A percentile compares a stretch with the other conserved stretches of the same genome.
Conservation (phyloP, 2,797 vertebrate genomes). For the Parauchenoglanis punctatus region DNA sequence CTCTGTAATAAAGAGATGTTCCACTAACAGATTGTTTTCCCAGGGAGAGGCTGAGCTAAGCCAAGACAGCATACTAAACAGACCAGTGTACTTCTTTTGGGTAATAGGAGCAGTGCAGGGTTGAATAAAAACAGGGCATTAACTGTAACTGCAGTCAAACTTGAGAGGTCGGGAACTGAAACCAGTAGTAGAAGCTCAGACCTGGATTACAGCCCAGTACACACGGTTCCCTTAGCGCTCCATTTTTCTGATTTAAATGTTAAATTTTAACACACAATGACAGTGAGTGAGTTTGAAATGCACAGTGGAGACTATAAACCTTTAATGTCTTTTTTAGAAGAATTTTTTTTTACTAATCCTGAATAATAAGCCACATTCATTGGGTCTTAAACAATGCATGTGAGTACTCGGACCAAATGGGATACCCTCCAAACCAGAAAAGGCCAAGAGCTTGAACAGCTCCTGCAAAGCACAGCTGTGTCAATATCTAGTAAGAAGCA, state of each 20-base stretch:
- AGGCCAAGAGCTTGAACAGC: neutral
- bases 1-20: slow-evolving; percentile 58
- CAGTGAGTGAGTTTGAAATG: neutral
- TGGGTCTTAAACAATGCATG: neutral
- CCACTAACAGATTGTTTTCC: slow-evolving; percentile 56
- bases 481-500: slow-evolving; percentile 22
- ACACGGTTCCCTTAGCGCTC: neutral
- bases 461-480: slow-evolving; percentile 15
- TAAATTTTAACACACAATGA: neutral
- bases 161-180: slow-evolving; percentile 11
- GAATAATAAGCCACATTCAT: slow-evolving; percentile 2
- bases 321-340: neutral
- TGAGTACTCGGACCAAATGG: neutral
- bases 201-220: slow-evolving; percentile 8
- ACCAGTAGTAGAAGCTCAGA: neutral
- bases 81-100: slow-evolving; percentile 30
- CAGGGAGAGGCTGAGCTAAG: slow-evolving; percentile 37
- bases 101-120: slow-evolving; percentile 35
- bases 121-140: slow-evolving; percentile 37
- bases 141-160: slow-evolving; percentile 31
- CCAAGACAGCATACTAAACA: slow-evolving; percentile 51
- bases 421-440: slow-evolving; percentile 2
- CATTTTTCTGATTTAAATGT: neutral
- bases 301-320: neutral
- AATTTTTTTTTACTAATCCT: slow-evolving; percentile 10